Percentiles rank a stretch among this genome's conserved stretches.
Evolutionary conservation across 2,888 invertebrate genomes (phyloP).

Genomic region (Coremacera marginata): DNA sequence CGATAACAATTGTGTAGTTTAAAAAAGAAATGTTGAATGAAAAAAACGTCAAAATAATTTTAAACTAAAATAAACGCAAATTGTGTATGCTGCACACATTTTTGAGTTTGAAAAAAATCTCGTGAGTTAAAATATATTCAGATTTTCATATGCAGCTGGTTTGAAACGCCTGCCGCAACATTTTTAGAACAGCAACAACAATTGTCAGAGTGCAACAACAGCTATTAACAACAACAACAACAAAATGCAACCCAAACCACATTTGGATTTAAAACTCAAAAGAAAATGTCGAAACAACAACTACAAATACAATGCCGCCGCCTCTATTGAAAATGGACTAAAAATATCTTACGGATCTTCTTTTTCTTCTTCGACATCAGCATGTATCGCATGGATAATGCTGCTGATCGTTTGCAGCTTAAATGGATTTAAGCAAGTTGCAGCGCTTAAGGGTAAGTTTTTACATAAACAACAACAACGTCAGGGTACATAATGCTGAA

Average conservation of each 20-base stretch:
- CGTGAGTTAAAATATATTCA: background rate
- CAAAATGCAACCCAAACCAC: slow-evolving; percentile 51
- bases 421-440: slow-evolving; percentile 65
- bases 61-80: background rate
- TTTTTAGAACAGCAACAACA: slow-evolving; percentile 16
- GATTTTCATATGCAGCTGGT: slow-evolving; percentile 3
- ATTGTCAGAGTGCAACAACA: background rate
- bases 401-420: slow-evolving; percentile 56
- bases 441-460: slow-evolving; percentile 66
- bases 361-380: background rate
- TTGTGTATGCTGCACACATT: background rate
- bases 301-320: slow-evolving; percentile 20
- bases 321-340: slow-evolving; percentile 7
- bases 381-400: slow-evolving; percentile 30
- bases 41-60: background rate
- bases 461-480: slow-evolving; percentile 17
- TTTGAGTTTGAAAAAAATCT: background rate
- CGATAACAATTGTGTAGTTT: background rate
- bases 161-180: slow-evolving; percentile 3
- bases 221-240: slow-evolving; percentile 46
- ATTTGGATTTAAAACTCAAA: slow-evolving; percentile 39
- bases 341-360: slow-evolving; percentile 30
- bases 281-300: slow-evolving; percentile 43
- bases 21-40: background rate
- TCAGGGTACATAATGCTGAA: background rate